A percentile compares a stretch with the other conserved stretches of the same genome.
Evolutionary conservation across 2,888 invertebrate species (phyloP).

Genomic region (Chloroclysta siterata): DNA sequence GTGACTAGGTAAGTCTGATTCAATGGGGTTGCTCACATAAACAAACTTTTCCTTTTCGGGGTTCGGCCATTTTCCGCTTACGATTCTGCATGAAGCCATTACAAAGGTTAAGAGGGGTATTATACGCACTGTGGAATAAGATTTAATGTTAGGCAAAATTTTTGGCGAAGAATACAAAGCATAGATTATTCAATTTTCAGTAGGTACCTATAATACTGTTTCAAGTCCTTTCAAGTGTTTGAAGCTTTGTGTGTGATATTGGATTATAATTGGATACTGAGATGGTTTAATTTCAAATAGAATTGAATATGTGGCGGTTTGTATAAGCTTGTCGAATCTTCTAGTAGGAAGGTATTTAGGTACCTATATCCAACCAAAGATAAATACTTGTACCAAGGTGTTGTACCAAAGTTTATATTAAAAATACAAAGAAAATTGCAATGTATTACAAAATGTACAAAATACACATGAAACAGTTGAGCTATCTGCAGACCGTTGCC

Average conservation of each 20-base stretch:
- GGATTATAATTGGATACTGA: neutral
- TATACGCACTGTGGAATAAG: constrained; percentile 53
- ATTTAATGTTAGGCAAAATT: constrained; percentile 9
- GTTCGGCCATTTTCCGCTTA: constrained; percentile 46
- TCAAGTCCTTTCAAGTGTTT: neutral
- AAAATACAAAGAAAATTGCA: no score
- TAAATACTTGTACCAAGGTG: no score
- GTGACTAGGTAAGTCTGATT: constrained; percentile 58
- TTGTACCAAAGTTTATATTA: no score
- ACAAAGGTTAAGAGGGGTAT: constrained; percentile 42
- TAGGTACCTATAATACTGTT: neutral
- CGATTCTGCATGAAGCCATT: constrained; percentile 43
- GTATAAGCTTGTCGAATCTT: no score
- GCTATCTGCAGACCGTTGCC: no score
- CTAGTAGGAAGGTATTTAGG: no score
- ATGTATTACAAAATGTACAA: no score
- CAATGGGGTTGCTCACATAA: constrained; percentile 60
- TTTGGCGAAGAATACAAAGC: neutral
- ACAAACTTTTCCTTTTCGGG: constrained; percentile 45
- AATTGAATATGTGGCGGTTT: neutral
- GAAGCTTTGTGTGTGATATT: neutral
- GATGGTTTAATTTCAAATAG: neutral
- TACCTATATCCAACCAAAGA: no score
- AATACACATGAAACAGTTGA: no score
- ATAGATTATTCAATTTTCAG: neutral